A percentile compares a stretch with the other conserved stretches of the same genome.
Conservation (phyloP, 1,140 invertebrate species). For the Colletes gigas region DNA sequence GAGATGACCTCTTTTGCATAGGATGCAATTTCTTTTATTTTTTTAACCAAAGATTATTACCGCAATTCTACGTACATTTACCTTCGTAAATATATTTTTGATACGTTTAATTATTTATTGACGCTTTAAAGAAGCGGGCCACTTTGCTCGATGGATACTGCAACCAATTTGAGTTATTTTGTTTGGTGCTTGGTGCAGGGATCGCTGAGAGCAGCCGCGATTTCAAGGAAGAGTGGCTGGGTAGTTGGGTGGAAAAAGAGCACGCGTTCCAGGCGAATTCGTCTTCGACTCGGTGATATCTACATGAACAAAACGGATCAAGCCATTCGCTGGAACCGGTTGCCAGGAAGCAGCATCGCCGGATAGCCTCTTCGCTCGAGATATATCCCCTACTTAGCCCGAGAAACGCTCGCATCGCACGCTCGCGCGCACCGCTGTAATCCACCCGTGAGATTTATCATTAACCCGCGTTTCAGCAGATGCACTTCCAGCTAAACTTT, state of each 20-base stretch:
- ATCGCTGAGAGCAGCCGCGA: too few relatives aligned
- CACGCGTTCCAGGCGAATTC: conserved; percentile 23
- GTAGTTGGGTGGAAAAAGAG: background rate
- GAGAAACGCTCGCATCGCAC: background rate
- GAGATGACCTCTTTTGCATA: too few relatives aligned
- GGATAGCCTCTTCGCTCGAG: conserved; percentile 60
- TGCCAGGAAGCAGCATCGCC: conserved; percentile 60
- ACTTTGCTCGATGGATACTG: too few relatives aligned
- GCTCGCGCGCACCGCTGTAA: conserved; percentile 25
- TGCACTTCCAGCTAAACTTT: background rate
- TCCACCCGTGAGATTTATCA: conserved; percentile 39
- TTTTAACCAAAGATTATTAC: too few relatives aligned
- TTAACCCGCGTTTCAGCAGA: conserved; percentile 38
- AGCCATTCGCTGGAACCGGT: conserved; percentile 64
- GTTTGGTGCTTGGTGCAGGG: too few relatives aligned
- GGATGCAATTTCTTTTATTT: too few relatives aligned
- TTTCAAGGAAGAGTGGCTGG: too few relatives aligned
- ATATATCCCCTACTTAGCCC: conserved; percentile 51
- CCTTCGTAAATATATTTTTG: too few relatives aligned
- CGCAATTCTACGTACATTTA: too few relatives aligned
- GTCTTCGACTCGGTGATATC: conserved; percentile 56
- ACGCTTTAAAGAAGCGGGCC: too few relatives aligned
- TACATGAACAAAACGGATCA: conserved; percentile 67
- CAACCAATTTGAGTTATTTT: too few relatives aligned
- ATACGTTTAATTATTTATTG: too few relatives aligned